A percentile compares a stretch with the other conserved stretches of the same genome.
These are phyloP conservation scores for Dynastes grantii DNA, from an alignment of 2,888 invertebrate genomes.

Conservation along the genomic window DNA sequence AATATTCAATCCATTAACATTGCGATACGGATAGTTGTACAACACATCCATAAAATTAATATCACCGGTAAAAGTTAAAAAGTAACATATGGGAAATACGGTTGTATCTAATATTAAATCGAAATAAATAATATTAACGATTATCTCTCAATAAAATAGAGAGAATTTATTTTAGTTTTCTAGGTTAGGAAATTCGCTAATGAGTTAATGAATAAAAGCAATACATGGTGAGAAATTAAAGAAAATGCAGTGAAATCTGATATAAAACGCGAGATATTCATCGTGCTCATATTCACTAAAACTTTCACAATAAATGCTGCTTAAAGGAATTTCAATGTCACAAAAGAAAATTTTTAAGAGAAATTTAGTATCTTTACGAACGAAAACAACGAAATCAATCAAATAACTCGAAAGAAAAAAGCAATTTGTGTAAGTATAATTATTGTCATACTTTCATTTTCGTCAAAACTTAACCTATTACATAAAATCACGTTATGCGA, in stretches of 20 bases:
- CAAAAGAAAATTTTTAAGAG: neutral
- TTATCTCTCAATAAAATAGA: no score
- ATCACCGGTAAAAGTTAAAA: no score
- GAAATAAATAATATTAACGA: no score
- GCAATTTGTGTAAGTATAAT: neutral
- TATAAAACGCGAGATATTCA: neutral
- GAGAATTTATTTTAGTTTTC: no score
- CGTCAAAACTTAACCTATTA: constrained; percentile 22
- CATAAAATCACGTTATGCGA: neutral
- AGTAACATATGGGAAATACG: no score
- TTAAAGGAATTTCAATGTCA: constrained; percentile 8
- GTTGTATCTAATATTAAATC: no score
- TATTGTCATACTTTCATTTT: constrained; percentile 16
- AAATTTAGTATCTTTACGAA: neutral
- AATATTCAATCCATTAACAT: no score
- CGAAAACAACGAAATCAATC: neutral
- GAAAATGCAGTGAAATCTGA: constrained; percentile 20
- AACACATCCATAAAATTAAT: no score
- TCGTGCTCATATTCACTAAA: no score
- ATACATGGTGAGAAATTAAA: neutral
- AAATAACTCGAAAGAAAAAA: neutral
- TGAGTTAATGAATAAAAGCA: neutral
- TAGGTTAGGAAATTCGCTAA: no score
- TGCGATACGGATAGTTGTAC: neutral
- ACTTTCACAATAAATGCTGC: neutral